These are phyloP conservation scores for Anarhynchus alexandrinus DNA, from an alignment of 2,113 vertebrate species.

Conservation along the genomic window DNA sequence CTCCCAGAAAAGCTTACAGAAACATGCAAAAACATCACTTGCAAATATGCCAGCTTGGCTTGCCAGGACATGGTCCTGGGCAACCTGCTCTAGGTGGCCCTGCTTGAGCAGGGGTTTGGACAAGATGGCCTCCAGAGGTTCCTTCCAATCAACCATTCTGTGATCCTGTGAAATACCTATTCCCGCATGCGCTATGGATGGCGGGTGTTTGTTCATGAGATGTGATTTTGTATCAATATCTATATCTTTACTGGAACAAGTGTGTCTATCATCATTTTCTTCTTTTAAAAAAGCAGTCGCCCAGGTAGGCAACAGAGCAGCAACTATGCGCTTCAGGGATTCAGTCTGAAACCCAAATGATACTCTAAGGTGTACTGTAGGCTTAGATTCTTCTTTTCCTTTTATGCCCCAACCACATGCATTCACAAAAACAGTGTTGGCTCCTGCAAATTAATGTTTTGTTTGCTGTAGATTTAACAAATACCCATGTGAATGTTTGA, in stretches of 20 bases:
- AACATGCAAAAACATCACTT: background rate
- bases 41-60: background rate
- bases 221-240: background rate
- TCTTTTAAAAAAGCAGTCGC: background rate
- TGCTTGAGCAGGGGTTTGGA: background rate
- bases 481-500: background rate
- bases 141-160: background rate
- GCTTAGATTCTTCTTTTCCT: background rate
- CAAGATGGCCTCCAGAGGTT: background rate
- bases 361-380: background rate
- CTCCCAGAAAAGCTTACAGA: background rate
- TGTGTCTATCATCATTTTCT: background rate
- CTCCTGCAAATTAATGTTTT: background rate
- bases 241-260: background rate
- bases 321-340: background rate
- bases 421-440: background rate
- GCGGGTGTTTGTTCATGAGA: background rate
- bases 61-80: background rate
- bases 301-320: background rate
- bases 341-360: background rate
- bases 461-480: background rate
- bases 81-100: background rate
- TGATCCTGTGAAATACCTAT: background rate
- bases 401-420: background rate
- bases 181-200: rapidly evolving